A percentile compares a stretch with the other conserved stretches of the same genome.
phyloP scores from a whole-genome alignment of 2,113 vertebrate genomes.

The Apeltes quadracus region DNA sequence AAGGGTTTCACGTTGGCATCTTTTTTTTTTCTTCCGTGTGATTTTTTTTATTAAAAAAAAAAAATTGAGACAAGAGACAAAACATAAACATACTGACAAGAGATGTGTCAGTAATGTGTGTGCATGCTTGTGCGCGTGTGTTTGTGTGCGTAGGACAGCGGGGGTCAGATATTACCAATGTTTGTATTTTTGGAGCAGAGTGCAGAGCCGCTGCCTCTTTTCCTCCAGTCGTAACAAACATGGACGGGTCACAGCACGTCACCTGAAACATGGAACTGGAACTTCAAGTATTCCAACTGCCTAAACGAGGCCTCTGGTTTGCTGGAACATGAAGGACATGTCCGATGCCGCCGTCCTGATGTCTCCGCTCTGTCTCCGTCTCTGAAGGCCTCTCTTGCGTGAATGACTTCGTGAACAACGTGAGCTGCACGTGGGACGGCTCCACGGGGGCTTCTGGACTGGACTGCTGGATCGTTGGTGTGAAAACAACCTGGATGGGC shows the following conservation, averaged over 20 bases:
- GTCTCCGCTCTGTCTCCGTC: slow-evolving; percentile 1
- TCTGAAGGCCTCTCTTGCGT: slow-evolving; percentile 64
- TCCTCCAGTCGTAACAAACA: neutral
- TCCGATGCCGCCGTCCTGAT: neutral
- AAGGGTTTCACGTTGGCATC: neutral
- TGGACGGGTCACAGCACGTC: neutral
- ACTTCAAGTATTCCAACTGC: neutral
- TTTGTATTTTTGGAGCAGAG: neutral
- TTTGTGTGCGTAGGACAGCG: no score
- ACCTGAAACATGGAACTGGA: neutral
- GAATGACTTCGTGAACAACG: slow-evolving; percentile 65
- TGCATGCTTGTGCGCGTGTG: no score
- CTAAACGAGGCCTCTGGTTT: neutral
- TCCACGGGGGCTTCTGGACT: neutral
- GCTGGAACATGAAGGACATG: neutral
- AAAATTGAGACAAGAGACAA: no score
- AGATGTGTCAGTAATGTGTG: no score
- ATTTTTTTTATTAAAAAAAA: neutral
- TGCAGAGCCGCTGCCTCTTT: neutral
- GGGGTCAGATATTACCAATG: no score
- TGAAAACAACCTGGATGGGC: accelerated
- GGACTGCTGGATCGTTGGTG: slow-evolving; percentile 51
- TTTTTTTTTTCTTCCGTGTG: neutral
- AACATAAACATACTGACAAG: no score
- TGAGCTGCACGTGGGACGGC: slow-evolving; percentile 68